These are phyloP conservation scores for Rhinoderma darwinii DNA, from an alignment of 2,113 vertebrate genomes.

Conservation along the genomic window DNA sequence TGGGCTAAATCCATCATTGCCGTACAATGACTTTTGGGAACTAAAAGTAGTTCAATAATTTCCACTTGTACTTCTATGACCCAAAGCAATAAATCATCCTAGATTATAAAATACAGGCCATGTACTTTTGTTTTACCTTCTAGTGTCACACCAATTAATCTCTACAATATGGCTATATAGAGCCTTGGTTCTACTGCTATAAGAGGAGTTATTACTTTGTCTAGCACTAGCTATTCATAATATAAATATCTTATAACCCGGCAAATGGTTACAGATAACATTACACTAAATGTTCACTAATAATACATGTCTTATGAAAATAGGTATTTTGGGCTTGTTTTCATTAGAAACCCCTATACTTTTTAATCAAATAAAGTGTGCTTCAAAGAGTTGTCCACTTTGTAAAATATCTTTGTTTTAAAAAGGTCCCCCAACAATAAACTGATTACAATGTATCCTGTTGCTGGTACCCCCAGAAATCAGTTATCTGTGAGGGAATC, in stretches of 20 bases:
- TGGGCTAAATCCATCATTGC: slow-evolving; percentile 41
- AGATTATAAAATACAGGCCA: slow-evolving; percentile 45
- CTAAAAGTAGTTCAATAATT: slow-evolving; percentile 49
- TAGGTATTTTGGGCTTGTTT: not conserved
- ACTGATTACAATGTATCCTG: no score
- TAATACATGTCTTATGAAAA: not conserved
- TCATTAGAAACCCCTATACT: no score
- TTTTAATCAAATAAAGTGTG: no score
- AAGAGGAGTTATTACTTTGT: slow-evolving; percentile 14
- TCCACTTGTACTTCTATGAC: slow-evolving; percentile 45
- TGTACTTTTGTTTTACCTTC: slow-evolving; percentile 50
- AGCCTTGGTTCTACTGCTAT: not conserved
- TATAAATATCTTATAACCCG: not conserved
- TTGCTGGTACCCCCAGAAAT: no score
- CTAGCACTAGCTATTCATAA: not conserved
- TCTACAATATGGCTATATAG: slow-evolving; percentile 24
- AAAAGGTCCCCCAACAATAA: no score
- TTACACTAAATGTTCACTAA: not conserved
- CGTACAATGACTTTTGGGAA: slow-evolving; percentile 47
- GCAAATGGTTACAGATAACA: not conserved
- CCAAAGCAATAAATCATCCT: slow-evolving; percentile 36
- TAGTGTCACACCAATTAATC: slow-evolving; percentile 49
- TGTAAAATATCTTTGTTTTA: no score
- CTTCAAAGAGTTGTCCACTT: no score
- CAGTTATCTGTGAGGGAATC: no score